Evolutionary conservation across 2,797 vertebrate genomes (phyloP).

Genomic region (Aselliscus stoliczkanus): DNA sequence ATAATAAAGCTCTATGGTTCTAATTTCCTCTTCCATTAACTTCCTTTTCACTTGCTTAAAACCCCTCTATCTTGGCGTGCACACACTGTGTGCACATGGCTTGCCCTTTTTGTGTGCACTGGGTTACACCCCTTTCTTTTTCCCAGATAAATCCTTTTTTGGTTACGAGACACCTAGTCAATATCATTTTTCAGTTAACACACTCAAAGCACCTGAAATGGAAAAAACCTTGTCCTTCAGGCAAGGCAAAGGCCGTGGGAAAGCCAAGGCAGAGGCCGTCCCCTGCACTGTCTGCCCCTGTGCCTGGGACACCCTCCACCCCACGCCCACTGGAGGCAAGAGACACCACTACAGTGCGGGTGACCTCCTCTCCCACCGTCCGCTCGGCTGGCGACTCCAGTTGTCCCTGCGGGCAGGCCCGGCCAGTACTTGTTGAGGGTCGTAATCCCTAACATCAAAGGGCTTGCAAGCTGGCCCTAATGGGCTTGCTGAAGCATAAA

Average conservation of each 20-base stretch:
- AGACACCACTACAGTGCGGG: not conserved
- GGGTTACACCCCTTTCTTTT: not conserved
- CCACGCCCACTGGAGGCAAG: not conserved
- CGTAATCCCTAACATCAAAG: too few relatives aligned
- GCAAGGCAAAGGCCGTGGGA: too few relatives aligned
- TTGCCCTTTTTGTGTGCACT: not conserved
- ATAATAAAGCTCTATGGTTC: not conserved
- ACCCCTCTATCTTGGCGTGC: not conserved
- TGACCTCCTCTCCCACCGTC: not conserved
- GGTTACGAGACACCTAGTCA: not conserved
- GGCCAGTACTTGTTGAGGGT: too few relatives aligned
- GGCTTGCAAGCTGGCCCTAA: too few relatives aligned
- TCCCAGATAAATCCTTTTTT: not conserved
- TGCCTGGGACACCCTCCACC: accelerated
- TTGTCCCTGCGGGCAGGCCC: not conserved
- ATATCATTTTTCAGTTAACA: not conserved
- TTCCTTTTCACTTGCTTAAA: not conserved
- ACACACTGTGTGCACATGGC: too few relatives aligned
- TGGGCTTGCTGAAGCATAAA: too few relatives aligned
- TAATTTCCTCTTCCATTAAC: not conserved
- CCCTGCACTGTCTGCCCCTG: not conserved
- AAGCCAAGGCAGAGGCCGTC: not conserved
- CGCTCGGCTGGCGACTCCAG: not conserved
- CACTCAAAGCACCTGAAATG: not conserved
- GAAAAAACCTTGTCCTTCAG: too few relatives aligned